Evolutionary conservation across 2,797 vertebrate genomes (phyloP), one percentile per base, ranked within the genome.

Genomic region (Limnodromus scolopaceus): DNA sequence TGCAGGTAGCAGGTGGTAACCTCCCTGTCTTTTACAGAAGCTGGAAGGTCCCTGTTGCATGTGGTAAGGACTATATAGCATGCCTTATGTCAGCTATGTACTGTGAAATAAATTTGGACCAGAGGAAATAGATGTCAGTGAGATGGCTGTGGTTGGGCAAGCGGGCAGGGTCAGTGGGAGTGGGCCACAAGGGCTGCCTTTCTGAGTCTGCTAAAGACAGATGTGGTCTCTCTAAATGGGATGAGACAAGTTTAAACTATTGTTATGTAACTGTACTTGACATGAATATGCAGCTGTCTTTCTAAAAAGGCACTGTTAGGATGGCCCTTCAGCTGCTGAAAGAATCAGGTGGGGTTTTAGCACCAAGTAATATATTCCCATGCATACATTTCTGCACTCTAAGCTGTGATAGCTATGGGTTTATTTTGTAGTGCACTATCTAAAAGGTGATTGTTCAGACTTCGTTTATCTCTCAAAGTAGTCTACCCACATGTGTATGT

Each of bases 211-310:
- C 39, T 17, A 53, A 38, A 80, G 13, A 24, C 23, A 39, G 17
- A 12, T 0, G 0, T 61, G 19, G 23, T 38, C 34, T 79, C 10
- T 74, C 10, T 78, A 34, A 66, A 18, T 32, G 15, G 10, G 7
- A 15, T 58, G 16, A 90, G 38, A 46, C 22, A 18, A 8, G 10
- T 16, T 28, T 84, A 58, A 63, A 70, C 20, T 39, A 12, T 43
- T 63, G 30, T 17, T 32, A 0, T 49, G 13, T 71, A 63, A 39
- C 27, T 38, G 38, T 32, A 20, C 28, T 58, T 78, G 51, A 30
- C 30, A 15, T 9, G 10, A 69, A 39, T 64, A 46, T 51, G 24
- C 39, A 49, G 10, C 3, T 51, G 7, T 51, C n/a, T 61, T 71
- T 84, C n/a, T 65, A 13, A 55, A 71, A 66, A 38, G 32, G 23